Base-by-base conservation (phyloP, 2,888 invertebrate genomes). In the Liposcelis brunnea region DNA sequence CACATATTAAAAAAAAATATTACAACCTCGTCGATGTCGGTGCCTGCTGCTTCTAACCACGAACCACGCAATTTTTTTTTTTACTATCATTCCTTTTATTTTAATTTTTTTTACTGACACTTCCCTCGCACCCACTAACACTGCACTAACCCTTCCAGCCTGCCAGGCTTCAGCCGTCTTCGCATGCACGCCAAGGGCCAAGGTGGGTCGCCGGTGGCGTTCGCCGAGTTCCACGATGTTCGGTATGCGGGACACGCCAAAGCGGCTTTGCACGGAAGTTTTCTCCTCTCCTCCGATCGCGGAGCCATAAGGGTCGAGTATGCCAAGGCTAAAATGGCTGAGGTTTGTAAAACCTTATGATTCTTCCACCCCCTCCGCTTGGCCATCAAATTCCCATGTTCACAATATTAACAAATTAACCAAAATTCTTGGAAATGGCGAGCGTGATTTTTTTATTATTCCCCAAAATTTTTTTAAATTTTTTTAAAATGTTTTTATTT, bases 261-360 rank as follows among this genome's bases (percentile, higher is more conserved):
- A 81, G 78, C 80, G 62, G 77, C 85, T 61, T 80, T 97, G 59
- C 94, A 97, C 70, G 95, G 95, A 65, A 87, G 89, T 66, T 82
- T 87, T 69, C 80, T 94, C 61, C 80, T 91, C 66, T 90, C 91
- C 67, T 93, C 93, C 55, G 89, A 89, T 63, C 85, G 94, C 66
- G 93, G 93, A 58, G 91, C 93, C 63, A 91, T 97, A 67, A 83
- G 94, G 67, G 93, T 97, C 69, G 95, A 97, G 75, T 97, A 85
- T 75, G 95, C 95, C 68, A 89, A 91, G 74, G 90, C 86, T 71
- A 94, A 94, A 79, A 93, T 95, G 93, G 87, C 90, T 63, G 85
- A 83, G 70, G 74, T 75, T 55, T 53, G 52, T 52, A 38, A 7
- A 43, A n/a, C 14, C 14, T 16, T 19, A 11, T 15, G 12, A 14